Conservation (phyloP, 2,888 invertebrate species). For the Acleris holmiana region DNA sequence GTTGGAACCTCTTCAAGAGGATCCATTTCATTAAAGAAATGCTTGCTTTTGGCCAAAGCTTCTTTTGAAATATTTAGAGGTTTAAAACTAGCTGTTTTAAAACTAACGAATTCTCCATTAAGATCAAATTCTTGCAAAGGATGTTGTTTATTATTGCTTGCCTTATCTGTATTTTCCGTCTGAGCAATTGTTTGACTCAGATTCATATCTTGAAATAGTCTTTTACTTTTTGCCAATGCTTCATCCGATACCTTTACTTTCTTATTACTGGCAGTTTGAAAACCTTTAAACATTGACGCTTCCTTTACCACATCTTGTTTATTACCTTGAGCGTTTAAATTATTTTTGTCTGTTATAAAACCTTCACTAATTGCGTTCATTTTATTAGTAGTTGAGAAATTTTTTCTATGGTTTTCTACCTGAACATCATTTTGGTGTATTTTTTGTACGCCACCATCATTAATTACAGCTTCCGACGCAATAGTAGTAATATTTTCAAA, state of each 20-base stretch:
- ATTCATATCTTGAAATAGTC: constrained; percentile 54
- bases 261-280: constrained; percentile 57
- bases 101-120: background rate
- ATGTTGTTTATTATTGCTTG: background rate
- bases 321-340: background rate
- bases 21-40: constrained; percentile 49
- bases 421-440: background rate
- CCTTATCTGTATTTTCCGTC: background rate
- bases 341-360: background rate
- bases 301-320: background rate
- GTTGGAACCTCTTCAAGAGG: background rate
- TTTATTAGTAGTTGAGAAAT: background rate
- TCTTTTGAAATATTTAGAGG: constrained; percentile 43
- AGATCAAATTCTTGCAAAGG: background rate
- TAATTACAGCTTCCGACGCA: background rate
- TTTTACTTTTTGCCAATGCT: constrained; percentile 53
- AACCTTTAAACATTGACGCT: constrained; percentile 38
- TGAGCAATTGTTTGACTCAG: constrained; percentile 3
- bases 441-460: background rate
- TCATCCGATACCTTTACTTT: constrained; percentile 50
- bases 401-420: no score
- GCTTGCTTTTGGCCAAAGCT: constrained; percentile 49
- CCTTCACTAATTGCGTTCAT: background rate
- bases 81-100: constrained; percentile 17
- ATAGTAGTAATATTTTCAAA: constrained; percentile 47